Base-by-base conservation (phyloP, 2,797 vertebrate species). In the Coendou prehensilis region DNA sequence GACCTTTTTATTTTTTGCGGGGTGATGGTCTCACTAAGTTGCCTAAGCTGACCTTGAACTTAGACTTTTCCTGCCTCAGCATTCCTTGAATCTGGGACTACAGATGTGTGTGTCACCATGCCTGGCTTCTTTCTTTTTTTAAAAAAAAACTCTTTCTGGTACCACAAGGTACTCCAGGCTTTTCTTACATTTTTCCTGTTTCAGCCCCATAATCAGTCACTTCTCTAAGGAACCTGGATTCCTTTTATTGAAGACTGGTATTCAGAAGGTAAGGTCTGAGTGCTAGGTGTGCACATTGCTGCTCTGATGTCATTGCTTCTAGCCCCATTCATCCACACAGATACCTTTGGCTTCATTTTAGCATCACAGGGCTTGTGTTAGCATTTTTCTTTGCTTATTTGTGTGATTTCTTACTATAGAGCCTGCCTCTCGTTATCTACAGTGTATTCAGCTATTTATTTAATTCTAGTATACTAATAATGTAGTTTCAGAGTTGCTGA, bases 351-450 rank as follows among this genome's bases (percentile, higher is more conserved):
- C 37, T 88, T 59, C 45, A 4, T 56, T 23, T 64, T 56, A 61
- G 73, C 54, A 37, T 23, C 45, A 18, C 20, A 17, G 57, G 41
- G 18, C 73, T 96, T 22, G 37, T 76, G 85, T 30, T 86, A 41
- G 85, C 30, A n/a, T 84, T 94, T 54, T 73, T 41, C 41, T 90
- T 92, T 78, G 52, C 11, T 91, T 64, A 33, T 78, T 76, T 88
- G 73, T 80, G 52, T 93, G 64, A 85, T 73, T 85, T 95, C 73
- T 88, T 89, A 76, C 11, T 93, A 61, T 5, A 81, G 71, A 87
- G 61, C 33, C 47, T 57, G 9, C 75, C 26, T 63, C 2, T 95
- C 41, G 1, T 69, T 78, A 71, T 57, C 64, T 33, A 52, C 1
- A 8, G 26, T 63, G 7, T 54, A 10, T 78, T 57, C 75, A 61